A percentile compares a stretch with the other conserved stretches of the same genome.
phyloP scores from a whole-genome alignment of 2,888 invertebrate genomes.

The Eristalis arbustorum region DNA sequence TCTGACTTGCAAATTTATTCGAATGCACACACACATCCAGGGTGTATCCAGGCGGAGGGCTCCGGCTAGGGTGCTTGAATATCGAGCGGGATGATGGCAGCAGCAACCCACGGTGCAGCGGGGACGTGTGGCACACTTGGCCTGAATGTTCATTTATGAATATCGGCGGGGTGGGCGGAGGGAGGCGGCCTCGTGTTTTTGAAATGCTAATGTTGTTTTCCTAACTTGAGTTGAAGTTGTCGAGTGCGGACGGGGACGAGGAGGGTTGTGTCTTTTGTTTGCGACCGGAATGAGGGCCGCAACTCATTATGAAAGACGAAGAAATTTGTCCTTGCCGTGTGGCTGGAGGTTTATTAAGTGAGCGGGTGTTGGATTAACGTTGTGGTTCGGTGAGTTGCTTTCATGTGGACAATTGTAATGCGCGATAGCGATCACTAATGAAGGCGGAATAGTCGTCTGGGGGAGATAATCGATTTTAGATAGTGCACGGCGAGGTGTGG shows the following conservation, averaged over 20 bases:
- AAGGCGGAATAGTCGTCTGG: neutral
- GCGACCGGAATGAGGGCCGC: neutral
- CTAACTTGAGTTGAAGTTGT: neutral
- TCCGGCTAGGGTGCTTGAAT: neutral
- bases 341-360: constrained; percentile 49
- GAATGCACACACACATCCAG: neutral
- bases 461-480: constrained; percentile 6
- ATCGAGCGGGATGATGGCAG: neutral
- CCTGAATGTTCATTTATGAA: constrained; percentile 45
- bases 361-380: constrained; percentile 33
- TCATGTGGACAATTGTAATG: constrained; percentile 44
- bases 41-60: neutral
- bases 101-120: neutral
- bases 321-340: constrained; percentile 18
- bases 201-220: constrained; percentile 45
- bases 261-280: constrained; percentile 10
- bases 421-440: constrained; percentile 23
- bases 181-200: constrained; percentile 42
- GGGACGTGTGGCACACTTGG: constrained; percentile 7
- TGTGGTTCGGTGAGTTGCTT: constrained; percentile 41
- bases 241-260: constrained; percentile 2
- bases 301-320: constrained; percentile 6
- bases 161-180: neutral
- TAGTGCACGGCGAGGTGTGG: neutral
- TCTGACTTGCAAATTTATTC: constrained; percentile 59